A percentile compares a stretch with the other conserved stretches of the same genome.
These are phyloP conservation scores for Alexandromys fortis DNA, from an alignment of 2,113 vertebrate genomes.

Conservation along the genomic window DNA sequence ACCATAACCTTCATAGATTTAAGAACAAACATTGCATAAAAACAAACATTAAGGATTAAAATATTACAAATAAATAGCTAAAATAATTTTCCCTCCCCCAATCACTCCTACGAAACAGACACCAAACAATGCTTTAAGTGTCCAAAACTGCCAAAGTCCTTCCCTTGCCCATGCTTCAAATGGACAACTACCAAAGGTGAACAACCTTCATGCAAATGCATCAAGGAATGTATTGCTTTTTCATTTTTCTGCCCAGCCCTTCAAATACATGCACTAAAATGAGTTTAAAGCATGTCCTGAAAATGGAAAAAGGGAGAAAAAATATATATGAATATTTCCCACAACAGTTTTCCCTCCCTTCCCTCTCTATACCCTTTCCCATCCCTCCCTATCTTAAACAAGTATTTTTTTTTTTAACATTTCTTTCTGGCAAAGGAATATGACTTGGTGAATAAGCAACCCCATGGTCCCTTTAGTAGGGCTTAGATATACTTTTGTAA, in stretches of 20 bases:
- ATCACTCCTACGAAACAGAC: conserved; percentile 78
- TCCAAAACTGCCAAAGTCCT: conserved; percentile 76
- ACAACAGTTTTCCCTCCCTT: conserved; percentile 74
- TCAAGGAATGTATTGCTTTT: conserved; percentile 83
- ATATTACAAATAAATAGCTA: conserved; percentile 79
- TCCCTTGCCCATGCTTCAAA: conserved; percentile 78
- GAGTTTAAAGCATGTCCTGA: conserved; percentile 79
- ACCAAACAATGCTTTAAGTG: conserved; percentile 75
- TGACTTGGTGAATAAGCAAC: conserved; percentile 64
- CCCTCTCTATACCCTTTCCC: background rate
- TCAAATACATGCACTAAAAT: conserved; percentile 81
- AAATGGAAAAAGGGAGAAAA: conserved; percentile 79
- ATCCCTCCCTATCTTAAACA: conserved; percentile 67
- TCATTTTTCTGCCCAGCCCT: conserved; percentile 81
- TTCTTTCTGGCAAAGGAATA: conserved; percentile 71
- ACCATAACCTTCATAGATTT: conserved; percentile 48
- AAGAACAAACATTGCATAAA: conserved; percentile 67
- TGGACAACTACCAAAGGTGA: conserved; percentile 75
- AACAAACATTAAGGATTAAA: conserved; percentile 61
- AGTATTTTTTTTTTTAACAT: conserved; percentile 54
- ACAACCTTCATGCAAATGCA: conserved; percentile 82
- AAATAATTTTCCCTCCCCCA: conserved; percentile 71
- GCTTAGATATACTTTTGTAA: conserved; percentile 68
- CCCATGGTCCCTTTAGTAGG: conserved; percentile 59
- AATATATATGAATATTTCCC: conserved; percentile 82